Conservation (phyloP, 2,797 vertebrate genomes). For the Acomys russatus region DNA sequence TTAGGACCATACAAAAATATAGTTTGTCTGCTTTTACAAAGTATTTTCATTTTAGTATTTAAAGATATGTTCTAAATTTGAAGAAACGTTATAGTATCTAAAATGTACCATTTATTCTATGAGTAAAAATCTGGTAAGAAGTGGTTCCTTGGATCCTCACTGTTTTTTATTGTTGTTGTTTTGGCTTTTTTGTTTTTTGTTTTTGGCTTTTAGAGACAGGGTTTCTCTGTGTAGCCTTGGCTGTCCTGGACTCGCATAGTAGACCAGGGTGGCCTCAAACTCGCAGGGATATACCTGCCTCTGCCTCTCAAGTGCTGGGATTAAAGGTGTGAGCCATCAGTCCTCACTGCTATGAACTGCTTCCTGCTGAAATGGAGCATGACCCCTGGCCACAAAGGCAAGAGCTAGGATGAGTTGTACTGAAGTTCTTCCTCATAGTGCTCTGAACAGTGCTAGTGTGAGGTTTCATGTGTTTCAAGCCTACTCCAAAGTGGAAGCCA, state of each 20-base stretch:
- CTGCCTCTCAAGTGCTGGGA: no score
- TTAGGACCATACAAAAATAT: neutral
- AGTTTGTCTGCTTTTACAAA: neutral
- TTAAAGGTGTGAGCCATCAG: no score
- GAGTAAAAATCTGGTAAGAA: neutral
- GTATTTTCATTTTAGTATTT: constrained; percentile 26
- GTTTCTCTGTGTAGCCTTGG: no score
- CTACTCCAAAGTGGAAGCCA: neutral
- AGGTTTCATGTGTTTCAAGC: neutral
- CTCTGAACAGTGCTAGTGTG: neutral
- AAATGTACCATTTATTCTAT: neutral
- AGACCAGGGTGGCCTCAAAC: no score
- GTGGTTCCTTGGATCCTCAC: neutral
- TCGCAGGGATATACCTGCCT: no score
- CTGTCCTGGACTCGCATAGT: no score
- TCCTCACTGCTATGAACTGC: neutral
- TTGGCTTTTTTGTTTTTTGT: no score
- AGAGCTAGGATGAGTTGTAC: neutral
- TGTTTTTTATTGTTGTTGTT: no score
- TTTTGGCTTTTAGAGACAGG: no score
- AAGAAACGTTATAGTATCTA: neutral
- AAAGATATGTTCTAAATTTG: neutral
- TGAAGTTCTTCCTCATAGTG: neutral
- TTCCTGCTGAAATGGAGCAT: neutral
- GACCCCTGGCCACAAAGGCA: neutral